Percentiles rank a stretch among this genome's conserved stretches.
phyloP scores from a whole-genome alignment of 1,140 invertebrate species.

The Pseudobourletiella spinata region DNA sequence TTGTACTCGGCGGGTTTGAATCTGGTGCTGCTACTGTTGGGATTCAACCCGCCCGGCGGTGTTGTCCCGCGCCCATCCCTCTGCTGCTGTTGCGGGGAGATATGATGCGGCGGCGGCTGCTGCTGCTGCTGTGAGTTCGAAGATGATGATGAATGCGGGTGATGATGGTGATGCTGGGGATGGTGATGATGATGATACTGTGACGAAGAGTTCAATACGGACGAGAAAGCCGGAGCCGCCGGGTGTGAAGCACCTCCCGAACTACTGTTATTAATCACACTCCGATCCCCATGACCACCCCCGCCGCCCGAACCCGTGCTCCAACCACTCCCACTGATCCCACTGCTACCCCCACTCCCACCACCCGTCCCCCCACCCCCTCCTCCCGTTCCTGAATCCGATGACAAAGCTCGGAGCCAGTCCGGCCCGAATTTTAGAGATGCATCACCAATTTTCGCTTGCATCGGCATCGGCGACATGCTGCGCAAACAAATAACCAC shows the following conservation, averaged over 20 bases:
- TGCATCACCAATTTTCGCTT: constrained; percentile 39
- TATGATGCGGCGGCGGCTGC: too few relatives aligned
- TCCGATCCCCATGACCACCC: too few relatives aligned
- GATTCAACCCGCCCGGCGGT: not conserved
- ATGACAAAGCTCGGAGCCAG: constrained; percentile 47
- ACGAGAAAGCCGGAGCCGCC: too few relatives aligned
- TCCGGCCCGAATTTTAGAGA: constrained; percentile 48
- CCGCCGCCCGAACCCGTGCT: constrained; percentile 9
- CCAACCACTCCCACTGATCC: not conserved
- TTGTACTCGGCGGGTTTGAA: constrained; percentile 63
- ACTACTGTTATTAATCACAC: too few relatives aligned
- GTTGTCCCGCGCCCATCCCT: constrained; percentile 18
- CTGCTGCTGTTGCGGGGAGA: not conserved
- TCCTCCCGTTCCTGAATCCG: constrained; percentile 38
- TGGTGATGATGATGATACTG: too few relatives aligned
- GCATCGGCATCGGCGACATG: constrained; percentile 36
- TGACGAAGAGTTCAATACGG: too few relatives aligned
- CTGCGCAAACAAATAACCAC: too few relatives aligned
- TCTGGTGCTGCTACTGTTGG: constrained; percentile 37
- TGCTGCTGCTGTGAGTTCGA: too few relatives aligned
- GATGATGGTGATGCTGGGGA: too few relatives aligned
- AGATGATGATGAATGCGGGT: too few relatives aligned
- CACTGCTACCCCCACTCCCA: constrained; percentile 15
- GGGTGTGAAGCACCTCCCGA: too few relatives aligned
- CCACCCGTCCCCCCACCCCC: not conserved